Evolutionary conservation across 2,888 invertebrate genomes (phyloP).

Genomic region (Cremastinae sp.): DNA sequence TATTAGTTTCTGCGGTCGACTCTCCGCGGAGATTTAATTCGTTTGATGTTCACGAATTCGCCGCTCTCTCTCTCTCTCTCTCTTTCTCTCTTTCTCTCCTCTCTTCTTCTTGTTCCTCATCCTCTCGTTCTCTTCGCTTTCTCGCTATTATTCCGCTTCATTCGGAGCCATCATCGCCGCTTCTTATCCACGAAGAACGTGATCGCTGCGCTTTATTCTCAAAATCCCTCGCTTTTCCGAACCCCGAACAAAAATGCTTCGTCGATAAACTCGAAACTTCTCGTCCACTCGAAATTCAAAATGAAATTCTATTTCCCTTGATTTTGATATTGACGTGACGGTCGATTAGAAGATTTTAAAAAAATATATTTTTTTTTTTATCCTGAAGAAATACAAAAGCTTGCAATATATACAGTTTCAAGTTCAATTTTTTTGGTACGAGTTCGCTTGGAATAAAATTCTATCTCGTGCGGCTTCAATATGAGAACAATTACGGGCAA

Average conservation of each 20-base stretch:
- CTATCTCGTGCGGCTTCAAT: not conserved
- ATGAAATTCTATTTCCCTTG: too few species aligned
- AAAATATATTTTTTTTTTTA: too few species aligned
- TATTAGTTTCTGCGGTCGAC: slow-evolving; percentile 80
- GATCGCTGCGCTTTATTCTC: slow-evolving; percentile 9
- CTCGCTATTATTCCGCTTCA: slow-evolving; percentile 61
- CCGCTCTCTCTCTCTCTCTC: slow-evolving; percentile 71
- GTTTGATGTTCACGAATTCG: slow-evolving; percentile 80
- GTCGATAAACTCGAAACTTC: too few species aligned
- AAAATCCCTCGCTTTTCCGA: not conserved
- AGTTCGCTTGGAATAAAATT: slow-evolving; percentile 1
- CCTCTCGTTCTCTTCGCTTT: slow-evolving; percentile 52
- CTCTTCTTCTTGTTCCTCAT: slow-evolving; percentile 64
- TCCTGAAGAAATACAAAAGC: too few species aligned
- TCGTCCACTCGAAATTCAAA: too few species aligned
- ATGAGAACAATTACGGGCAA: slow-evolving; percentile 60
- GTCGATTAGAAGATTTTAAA: too few species aligned
- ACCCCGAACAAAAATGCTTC: not conserved
- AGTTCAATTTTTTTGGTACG: not conserved
- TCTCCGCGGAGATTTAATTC: slow-evolving; percentile 80
- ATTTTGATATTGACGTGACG: too few species aligned
- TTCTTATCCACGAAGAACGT: slow-evolving; percentile 48
- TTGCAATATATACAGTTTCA: too few species aligned
- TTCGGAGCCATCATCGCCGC: slow-evolving; percentile 46
- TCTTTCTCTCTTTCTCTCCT: slow-evolving; percentile 62